phyloP scores from a whole-genome alignment of 2,888 invertebrate species.

The Siphonodentalium dalli region DNA sequence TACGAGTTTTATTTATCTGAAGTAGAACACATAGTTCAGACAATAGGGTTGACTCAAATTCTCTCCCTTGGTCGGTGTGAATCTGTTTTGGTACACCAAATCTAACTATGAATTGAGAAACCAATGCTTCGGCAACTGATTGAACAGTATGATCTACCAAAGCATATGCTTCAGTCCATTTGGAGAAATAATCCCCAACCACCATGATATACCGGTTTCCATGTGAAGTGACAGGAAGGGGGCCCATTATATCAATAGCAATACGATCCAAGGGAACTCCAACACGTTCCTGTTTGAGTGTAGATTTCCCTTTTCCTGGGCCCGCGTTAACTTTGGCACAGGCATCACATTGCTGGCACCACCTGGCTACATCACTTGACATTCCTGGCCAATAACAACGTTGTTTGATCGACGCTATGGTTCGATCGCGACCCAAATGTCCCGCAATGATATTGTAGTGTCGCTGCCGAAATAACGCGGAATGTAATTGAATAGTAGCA shows the following conservation, averaged over 20 bases:
- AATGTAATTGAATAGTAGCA: too few species aligned
- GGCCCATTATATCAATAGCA: conserved; percentile 12
- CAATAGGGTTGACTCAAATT: conserved; percentile 13
- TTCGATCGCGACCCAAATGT: conserved; percentile 2
- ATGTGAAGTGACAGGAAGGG: conserved; percentile 4
- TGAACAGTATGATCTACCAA: conserved; percentile 6
- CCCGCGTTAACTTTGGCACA: conserved; percentile 11
- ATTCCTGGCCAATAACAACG: conserved; percentile 14
- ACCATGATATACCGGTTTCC: conserved; percentile 15
- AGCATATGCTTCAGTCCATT: conserved; percentile 16
- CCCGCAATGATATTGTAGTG: too few species aligned
- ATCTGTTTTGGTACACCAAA: conserved; percentile 12
- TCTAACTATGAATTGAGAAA: conserved; percentile 7
- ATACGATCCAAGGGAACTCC: not conserved
- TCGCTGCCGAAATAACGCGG: too few species aligned
- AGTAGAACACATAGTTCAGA: conserved; percentile 10
- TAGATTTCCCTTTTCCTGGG: conserved; percentile 8
- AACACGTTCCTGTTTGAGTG: conserved; percentile 3
- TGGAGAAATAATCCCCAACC: conserved; percentile 9
- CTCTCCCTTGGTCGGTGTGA: conserved; percentile 15
- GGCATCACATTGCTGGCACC: conserved; percentile 6
- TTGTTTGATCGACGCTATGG: conserved; percentile 4
- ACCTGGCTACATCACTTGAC: not conserved
- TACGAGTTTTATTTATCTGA: conserved; percentile 19
- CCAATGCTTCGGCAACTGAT: conserved; percentile 9